A percentile compares a stretch with the other conserved stretches of the same genome.
phyloP scores from a whole-genome alignment of 1,140 invertebrate species.

The Lutraria rhynchaena region DNA sequence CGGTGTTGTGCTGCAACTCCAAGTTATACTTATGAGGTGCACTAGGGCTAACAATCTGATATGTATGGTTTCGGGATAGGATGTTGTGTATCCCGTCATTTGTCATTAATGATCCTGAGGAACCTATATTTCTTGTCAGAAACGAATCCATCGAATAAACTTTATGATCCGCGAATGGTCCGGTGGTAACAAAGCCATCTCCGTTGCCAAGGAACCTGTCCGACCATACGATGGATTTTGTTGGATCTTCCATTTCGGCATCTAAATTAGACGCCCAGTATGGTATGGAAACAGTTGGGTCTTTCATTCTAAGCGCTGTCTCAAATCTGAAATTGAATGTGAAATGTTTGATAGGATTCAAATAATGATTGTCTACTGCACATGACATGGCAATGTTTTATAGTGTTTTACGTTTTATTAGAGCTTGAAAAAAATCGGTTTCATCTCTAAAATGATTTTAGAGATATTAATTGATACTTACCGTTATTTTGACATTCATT shows the following conservation, averaged over 20 bases:
- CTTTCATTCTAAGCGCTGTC: conserved; percentile 65
- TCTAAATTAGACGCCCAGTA: conserved; percentile 82
- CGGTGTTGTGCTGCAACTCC: conserved; percentile 61
- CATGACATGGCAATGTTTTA: too few species aligned
- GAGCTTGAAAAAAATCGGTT: too few species aligned
- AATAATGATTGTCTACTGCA: too few species aligned
- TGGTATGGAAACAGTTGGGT: conserved; percentile 75
- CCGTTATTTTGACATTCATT: too few species aligned
- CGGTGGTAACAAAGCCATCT: conserved; percentile 79
- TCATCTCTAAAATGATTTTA: too few species aligned
- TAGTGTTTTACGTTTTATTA: too few species aligned
- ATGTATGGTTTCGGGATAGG: conserved; percentile 37
- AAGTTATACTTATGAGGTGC: conserved; percentile 42
- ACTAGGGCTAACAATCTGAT: conserved; percentile 60
- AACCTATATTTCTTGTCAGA: conserved; percentile 62
- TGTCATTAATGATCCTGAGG: conserved; percentile 46
- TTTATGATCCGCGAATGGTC: conserved; percentile 76
- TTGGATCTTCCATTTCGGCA: conserved; percentile 74
- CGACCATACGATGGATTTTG: conserved; percentile 80
- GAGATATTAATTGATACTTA: too few species aligned
- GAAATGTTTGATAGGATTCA: too few species aligned
- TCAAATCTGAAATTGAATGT: conserved; percentile 73
- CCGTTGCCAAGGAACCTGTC: conserved; percentile 79
- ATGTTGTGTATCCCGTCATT: conserved; percentile 45
- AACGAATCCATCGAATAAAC: conserved; percentile 36